Evolutionary conservation across 1,140 invertebrate genomes (phyloP).

Genomic region (Ptiloglossa arizonensis): DNA sequence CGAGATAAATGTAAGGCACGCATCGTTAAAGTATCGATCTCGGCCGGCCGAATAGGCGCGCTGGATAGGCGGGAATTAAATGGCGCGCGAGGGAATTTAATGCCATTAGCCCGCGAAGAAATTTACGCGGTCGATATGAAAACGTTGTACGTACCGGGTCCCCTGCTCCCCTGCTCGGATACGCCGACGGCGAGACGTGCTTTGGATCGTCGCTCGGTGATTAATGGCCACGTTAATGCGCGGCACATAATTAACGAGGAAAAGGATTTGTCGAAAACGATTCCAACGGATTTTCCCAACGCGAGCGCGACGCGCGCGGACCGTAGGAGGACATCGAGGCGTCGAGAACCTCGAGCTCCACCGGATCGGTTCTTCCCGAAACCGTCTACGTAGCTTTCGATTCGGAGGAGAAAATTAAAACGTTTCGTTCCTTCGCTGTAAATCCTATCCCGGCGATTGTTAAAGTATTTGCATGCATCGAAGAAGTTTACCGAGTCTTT

Average conservation of each 20-base stretch:
- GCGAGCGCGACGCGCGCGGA: no score
- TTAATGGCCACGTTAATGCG: constrained; percentile 60
- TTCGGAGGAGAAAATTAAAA: no score
- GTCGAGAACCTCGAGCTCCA: no score
- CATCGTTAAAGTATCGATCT: constrained; percentile 59
- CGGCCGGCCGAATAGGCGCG: constrained; percentile 12
- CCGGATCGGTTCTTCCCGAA: no score
- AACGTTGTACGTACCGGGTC: constrained; percentile 32
- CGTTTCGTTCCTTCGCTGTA: background rate
- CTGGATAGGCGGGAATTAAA: constrained; percentile 48
- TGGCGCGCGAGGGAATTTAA: constrained; percentile 62
- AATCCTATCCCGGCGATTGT: background rate
- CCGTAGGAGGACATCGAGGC: background rate
- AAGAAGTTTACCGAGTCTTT: background rate
- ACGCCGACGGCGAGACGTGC: constrained; percentile 29
- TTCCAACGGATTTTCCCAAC: no score
- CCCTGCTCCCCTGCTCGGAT: no score
- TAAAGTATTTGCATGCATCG: background rate
- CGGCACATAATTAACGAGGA: constrained; percentile 57
- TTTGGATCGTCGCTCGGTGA: constrained; percentile 53
- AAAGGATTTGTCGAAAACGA: constrained; percentile 39
- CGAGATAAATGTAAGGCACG: constrained; percentile 40
- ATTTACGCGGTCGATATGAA: constrained; percentile 64
- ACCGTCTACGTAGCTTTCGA: no score
- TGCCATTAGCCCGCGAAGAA: constrained; percentile 57